Conservation (phyloP, 92 coral and sea anemone species). For the Phenganax marumi region DNA sequence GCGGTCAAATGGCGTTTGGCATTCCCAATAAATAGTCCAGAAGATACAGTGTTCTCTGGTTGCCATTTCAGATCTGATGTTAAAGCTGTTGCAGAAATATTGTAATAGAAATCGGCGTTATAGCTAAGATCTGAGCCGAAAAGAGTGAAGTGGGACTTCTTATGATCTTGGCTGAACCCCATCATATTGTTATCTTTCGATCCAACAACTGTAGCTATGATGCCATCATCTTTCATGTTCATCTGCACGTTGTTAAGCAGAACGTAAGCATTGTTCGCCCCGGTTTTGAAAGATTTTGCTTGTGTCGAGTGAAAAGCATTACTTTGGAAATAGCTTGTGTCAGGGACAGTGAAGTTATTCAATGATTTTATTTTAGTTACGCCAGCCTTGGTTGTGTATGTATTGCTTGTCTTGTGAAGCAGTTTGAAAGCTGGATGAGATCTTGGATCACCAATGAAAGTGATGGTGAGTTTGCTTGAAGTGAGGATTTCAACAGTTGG, state of each 20-base stretch:
- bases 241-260: neutral
- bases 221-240: conserved; percentile 1
- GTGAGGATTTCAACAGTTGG: neutral
- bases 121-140: neutral
- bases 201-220: neutral
- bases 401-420: too few relatives aligned
- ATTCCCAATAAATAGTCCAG: neutral
- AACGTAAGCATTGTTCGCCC: conserved; percentile 11
- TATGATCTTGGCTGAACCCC: conserved; percentile 9
- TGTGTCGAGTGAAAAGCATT: neutral
- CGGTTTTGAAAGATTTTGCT: neutral
- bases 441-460: conserved; percentile 22
- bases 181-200: neutral
- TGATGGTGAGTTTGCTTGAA: conserved; percentile 24
- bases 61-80: neutral
- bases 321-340: neutral
- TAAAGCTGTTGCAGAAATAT: conserved; percentile 15
- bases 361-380: neutral
- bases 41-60: neutral
- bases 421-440: conserved; percentile 21
- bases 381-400: conserved; percentile 6
- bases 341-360: neutral
- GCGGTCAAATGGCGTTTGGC: neutral
- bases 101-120: neutral
- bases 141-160: neutral